These are phyloP conservation scores for Drosophila orosa DNA, from an alignment of 1,140 invertebrate genomes.

Conservation along the genomic window DNA sequence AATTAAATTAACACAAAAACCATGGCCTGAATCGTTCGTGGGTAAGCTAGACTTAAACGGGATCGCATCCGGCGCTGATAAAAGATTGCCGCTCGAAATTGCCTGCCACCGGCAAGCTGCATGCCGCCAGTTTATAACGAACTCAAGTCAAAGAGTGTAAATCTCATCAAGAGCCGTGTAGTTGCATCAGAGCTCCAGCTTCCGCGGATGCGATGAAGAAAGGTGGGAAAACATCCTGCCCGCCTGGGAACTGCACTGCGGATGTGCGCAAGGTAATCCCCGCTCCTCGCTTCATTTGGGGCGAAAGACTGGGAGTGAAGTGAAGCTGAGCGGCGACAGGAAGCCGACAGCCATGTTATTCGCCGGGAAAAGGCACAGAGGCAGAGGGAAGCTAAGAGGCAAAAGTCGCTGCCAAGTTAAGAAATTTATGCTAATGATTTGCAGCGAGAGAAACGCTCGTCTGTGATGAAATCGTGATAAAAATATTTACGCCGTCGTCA, in stretches of 20 bases:
- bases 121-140: conserved; percentile 59
- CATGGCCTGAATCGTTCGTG: not conserved
- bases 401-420: conserved; percentile 46
- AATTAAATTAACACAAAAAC: conserved; percentile 8
- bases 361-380: not conserved
- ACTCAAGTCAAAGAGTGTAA: conserved; percentile 54
- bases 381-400: not conserved
- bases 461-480: conserved; percentile 43
- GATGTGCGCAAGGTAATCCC: conserved; percentile 39
- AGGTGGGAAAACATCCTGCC: conserved; percentile 39
- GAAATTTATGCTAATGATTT: conserved; percentile 80
- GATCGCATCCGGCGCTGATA: conserved; percentile 13
- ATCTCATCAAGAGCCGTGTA: conserved; percentile 65
- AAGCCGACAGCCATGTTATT: conserved; percentile 33
- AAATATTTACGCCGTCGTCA: conserved; percentile 43
- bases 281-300: not conserved
- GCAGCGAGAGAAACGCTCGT: conserved; percentile 26
- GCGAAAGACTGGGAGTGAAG: not conserved
- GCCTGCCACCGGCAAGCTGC: conserved; percentile 38
- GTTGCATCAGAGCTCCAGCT: conserved; percentile 59
- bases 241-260: conserved; percentile 42
- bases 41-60: conserved; percentile 10
- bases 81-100: conserved; percentile 49
- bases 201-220: conserved; percentile 29
- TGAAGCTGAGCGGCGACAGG: conserved; percentile 46